These are phyloP conservation scores for Halcyon badia DNA, from an alignment of 2,797 vertebrate species.

Conservation along the genomic window DNA sequence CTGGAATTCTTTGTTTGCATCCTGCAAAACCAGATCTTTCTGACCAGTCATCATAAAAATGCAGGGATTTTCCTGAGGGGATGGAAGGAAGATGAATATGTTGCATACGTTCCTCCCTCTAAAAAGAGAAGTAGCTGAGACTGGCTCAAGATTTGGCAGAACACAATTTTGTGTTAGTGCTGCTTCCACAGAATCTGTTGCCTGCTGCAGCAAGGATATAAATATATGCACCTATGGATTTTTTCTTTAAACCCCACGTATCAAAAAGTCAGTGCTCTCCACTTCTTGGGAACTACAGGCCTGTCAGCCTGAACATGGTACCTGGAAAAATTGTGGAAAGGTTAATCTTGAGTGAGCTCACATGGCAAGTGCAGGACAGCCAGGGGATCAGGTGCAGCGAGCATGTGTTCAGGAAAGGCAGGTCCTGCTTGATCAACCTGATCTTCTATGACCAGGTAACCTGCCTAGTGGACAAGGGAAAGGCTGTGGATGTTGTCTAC, in stretches of 20 bases:
- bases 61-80: constrained; percentile 45
- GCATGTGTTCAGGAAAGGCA: no score
- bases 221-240: not conserved
- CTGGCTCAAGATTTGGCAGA: not conserved
- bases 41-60: constrained; percentile 45
- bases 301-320: no score
- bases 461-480: no score
- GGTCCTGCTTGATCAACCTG: no score
- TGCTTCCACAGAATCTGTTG: not conserved
- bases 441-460: no score
- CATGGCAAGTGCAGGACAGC: no score
- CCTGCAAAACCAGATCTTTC: constrained; percentile 47
- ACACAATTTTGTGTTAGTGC: fast-evolving
- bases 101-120: not conserved
- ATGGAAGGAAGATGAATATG: not conserved
- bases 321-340: no score
- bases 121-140: not conserved
- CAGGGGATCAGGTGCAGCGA: no score
- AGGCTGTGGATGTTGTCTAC: no score
- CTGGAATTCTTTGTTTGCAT: constrained; percentile 59
- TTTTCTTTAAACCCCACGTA: not conserved
- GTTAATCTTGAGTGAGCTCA: no score
- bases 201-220: not conserved
- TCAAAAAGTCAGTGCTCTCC: not conserved
- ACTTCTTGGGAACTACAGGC: not conserved